Percentiles rank a stretch among this genome's conserved stretches.
These are phyloP conservation scores for Volucella bombylans DNA, from an alignment of 2,888 invertebrate genomes.

Conservation along the genomic window DNA sequence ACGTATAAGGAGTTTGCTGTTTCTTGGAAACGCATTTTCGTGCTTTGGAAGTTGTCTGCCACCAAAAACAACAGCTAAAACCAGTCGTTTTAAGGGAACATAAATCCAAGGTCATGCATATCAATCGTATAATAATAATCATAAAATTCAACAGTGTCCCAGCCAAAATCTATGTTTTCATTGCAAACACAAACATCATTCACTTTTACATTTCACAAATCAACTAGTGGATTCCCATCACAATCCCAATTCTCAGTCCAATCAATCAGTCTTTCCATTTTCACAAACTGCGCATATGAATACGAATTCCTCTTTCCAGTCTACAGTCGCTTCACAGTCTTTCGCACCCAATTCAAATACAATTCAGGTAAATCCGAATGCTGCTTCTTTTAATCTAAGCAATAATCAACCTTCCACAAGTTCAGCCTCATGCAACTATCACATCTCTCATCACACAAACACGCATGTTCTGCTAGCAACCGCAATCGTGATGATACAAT, in stretches of 20 bases:
- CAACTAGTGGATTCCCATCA: neutral
- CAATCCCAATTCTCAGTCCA: neutral
- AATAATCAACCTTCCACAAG: neutral
- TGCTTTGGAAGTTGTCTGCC: neutral
- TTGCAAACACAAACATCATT: constrained; percentile 29
- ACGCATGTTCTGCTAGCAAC: constrained; percentile 5
- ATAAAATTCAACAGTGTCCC: constrained; percentile 7
- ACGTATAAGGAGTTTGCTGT: neutral
- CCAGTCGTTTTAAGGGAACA: no score
- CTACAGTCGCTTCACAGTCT: neutral
- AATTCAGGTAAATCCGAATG: neutral
- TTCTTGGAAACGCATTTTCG: constrained; percentile 2
- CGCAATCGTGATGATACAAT: neutral
- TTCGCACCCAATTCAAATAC: neutral
- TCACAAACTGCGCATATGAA: neutral
- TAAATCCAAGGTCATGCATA: constrained; percentile 5
- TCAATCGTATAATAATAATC: no score
- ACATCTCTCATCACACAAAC: neutral
- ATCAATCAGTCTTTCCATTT: neutral
- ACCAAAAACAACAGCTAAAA: neutral
- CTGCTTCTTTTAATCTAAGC: neutral
- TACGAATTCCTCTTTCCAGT: no score
- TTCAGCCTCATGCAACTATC: neutral
- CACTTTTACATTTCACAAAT: constrained; percentile 6
- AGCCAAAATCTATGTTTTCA: constrained; percentile 24